Evolutionary conservation across 2,113 vertebrate species (phyloP).

Genomic region (Charadrius vociferus): DNA sequence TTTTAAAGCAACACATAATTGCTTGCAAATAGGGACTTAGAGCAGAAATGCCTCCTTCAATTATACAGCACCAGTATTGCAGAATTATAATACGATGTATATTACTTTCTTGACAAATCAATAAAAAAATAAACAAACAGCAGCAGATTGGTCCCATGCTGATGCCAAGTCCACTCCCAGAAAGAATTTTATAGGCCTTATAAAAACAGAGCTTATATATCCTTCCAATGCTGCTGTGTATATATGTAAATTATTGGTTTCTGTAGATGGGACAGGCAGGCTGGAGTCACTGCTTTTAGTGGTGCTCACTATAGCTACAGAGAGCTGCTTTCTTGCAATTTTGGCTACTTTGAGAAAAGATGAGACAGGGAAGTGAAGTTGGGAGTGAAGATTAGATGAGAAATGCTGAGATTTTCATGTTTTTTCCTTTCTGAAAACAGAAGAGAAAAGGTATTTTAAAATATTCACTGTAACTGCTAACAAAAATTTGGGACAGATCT

Average conservation of each 20-base stretch:
- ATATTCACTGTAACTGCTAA: background rate
- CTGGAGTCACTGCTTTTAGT: background rate
- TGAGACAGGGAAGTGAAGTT: background rate
- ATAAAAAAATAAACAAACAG: constrained; percentile 55
- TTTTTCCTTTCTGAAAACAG: background rate
- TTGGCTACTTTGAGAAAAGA: background rate
- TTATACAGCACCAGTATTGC: background rate
- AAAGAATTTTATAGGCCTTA: constrained; percentile 34
- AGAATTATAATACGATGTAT: background rate
- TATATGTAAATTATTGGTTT: background rate
- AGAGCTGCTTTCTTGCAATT: background rate
- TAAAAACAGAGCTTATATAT: constrained; percentile 40
- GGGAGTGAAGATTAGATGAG: background rate
- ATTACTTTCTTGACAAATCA: constrained; percentile 42
- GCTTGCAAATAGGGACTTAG: background rate
- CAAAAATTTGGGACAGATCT: background rate
- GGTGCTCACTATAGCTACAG: background rate
- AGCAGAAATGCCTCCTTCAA: background rate
- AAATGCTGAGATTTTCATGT: background rate
- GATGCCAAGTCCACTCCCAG: constrained; percentile 38
- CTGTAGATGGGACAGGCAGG: background rate
- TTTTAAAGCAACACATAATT: constrained; percentile 28
- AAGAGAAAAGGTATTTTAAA: background rate
- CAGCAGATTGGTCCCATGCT: constrained; percentile 19
- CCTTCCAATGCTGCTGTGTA: background rate